Percentiles rank a stretch among this genome's conserved stretches.
phyloP scores from a whole-genome alignment of 2,888 invertebrate species.

The Sphecodes monilicornis region DNA sequence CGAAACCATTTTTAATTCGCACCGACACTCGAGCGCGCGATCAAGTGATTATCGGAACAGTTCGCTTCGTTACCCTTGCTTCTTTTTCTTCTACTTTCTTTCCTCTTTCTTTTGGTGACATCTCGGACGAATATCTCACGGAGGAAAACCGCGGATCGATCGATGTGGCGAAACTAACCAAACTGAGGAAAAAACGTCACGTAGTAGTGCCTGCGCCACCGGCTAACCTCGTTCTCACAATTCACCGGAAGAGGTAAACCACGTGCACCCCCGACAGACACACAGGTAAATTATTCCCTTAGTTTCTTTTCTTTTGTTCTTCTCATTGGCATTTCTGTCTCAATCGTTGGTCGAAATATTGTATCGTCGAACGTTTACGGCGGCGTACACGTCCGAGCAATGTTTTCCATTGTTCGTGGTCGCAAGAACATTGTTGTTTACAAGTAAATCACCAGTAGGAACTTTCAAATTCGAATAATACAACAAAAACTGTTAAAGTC shows the following conservation, averaged over 20 bases:
- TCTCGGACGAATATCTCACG: conserved; percentile 38
- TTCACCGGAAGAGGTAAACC: conserved; percentile 53
- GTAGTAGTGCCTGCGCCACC: conserved; percentile 60
- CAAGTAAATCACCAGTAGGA: not conserved
- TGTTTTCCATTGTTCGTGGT: not conserved
- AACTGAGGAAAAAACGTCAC: conserved; percentile 38
- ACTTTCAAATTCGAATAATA: not conserved
- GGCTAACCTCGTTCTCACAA: conserved; percentile 50
- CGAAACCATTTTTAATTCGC: conserved; percentile 26
- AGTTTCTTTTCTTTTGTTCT: not conserved
- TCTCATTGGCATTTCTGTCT: not conserved
- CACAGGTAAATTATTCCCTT: conserved; percentile 61
- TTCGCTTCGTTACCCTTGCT: not conserved
- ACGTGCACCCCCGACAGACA: conserved; percentile 57
- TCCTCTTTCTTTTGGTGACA: conserved; percentile 52
- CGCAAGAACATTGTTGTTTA: not conserved
- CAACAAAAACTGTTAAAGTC: too few relatives aligned
- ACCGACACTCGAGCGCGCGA: not conserved
- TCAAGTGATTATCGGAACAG: conserved; percentile 56
- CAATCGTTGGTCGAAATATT: not conserved
- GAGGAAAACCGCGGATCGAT: conserved; percentile 41
- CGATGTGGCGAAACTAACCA: conserved; percentile 33
- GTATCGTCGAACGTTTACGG: too few relatives aligned
- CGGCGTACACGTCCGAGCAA: too few relatives aligned
- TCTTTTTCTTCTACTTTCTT: not conserved